These are phyloP conservation scores for Idris sp. DNA, from an alignment of 1,140 invertebrate species.

Conservation along the genomic window DNA sequence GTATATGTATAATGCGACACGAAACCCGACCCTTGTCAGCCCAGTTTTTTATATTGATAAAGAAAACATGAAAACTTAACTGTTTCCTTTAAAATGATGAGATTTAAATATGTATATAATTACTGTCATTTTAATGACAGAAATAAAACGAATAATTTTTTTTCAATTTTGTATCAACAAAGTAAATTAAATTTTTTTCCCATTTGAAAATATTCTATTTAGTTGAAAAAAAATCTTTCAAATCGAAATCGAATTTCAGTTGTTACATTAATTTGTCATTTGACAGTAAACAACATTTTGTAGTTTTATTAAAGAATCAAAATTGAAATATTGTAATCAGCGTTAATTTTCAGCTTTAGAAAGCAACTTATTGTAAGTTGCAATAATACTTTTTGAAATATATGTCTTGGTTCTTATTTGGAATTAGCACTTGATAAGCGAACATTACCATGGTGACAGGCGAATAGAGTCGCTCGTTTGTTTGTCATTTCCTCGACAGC, in stretches of 20 bases:
- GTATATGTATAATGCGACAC: conserved; percentile 34
- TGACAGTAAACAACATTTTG: too few relatives aligned
- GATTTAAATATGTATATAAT: conserved; percentile 16
- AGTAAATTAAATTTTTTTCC: too few relatives aligned
- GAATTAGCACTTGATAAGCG: conserved; percentile 38
- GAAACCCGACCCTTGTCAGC: conserved; percentile 37
- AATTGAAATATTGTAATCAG: too few relatives aligned
- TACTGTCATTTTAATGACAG: conserved; percentile 3
- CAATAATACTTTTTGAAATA: not conserved
- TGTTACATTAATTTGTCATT: too few relatives aligned
- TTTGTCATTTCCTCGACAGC: conserved; percentile 71
- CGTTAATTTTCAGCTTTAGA: too few relatives aligned
- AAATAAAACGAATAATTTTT: not conserved
- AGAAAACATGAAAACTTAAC: conserved; percentile 24
- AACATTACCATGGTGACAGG: conserved; percentile 61
- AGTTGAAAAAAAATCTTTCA: too few relatives aligned
- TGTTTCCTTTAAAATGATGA: conserved; percentile 22
- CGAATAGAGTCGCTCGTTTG: conserved; percentile 66
- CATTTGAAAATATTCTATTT: too few relatives aligned
- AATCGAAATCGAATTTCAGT: too few relatives aligned
- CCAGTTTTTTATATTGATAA: conserved; percentile 33
- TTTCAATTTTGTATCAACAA: too few relatives aligned
- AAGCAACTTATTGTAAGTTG: too few relatives aligned
- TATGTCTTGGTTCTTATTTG: conserved; percentile 27
- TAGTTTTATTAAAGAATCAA: too few relatives aligned